phyloP scores from a whole-genome alignment of 2,113 vertebrate species.

The Oxyruncus cristatus region DNA sequence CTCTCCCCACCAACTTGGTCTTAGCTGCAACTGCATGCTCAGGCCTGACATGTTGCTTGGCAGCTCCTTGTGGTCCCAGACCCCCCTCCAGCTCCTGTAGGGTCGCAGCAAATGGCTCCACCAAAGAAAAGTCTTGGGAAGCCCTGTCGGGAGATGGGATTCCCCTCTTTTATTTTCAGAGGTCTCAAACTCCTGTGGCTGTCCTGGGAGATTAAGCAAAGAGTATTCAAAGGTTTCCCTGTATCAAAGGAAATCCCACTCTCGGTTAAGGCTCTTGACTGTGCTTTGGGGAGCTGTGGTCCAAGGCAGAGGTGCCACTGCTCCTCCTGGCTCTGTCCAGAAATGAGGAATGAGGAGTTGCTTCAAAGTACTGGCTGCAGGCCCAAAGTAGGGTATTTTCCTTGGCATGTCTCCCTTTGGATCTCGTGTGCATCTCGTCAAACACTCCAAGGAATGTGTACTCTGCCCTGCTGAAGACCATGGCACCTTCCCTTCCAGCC shows the following conservation, averaged over 20 bases:
- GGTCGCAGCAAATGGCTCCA: not conserved
- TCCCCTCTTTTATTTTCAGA: not conserved
- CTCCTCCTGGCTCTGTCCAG: not conserved
- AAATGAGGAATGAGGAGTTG: not conserved
- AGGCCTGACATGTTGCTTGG: not conserved
- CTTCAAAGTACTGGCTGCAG: not conserved
- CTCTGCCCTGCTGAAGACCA: not conserved
- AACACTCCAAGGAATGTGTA: not conserved
- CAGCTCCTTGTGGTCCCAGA: not conserved
- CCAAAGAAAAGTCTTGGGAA: not conserved
- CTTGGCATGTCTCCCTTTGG: not conserved
- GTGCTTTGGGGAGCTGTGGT: not conserved
- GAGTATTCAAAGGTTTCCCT: fast-evolving
- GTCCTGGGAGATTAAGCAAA: not conserved
- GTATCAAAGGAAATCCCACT: not conserved
- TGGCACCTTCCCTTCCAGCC: not conserved
- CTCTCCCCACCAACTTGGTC: not conserved
- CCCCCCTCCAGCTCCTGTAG: not conserved
- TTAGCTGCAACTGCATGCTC: not conserved
- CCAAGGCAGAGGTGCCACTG: not conserved
- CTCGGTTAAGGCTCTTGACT: not conserved
- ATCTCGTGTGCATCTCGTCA: not conserved
- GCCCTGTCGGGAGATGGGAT: not conserved
- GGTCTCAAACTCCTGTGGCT: not conserved
- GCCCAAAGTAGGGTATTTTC: not conserved